phyloP scores from a whole-genome alignment of 2,113 vertebrate species.

The Cynoglossus semilaevis region DNA sequence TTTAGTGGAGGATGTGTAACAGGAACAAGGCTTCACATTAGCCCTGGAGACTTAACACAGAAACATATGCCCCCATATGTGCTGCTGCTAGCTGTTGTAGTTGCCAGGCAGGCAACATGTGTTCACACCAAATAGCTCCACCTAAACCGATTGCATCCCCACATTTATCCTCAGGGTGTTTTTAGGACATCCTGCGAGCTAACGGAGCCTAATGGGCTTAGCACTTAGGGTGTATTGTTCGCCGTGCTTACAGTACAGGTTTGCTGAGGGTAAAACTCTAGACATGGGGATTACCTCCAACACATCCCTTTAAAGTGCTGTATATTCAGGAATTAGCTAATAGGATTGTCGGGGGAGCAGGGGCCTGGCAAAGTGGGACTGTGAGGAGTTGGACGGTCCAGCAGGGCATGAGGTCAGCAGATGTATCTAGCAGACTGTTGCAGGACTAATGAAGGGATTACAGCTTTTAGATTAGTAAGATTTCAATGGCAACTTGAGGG shows the following conservation, averaged over 20 bases:
- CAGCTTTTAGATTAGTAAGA: constrained; percentile 69
- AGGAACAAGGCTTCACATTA: no score
- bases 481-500: constrained; percentile 64
- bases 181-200: constrained; percentile 80
- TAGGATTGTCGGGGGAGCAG: constrained; percentile 84
- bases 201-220: constrained; percentile 93
- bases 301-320: constrained; percentile 97
- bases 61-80: constrained; percentile 27
- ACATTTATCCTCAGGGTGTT: constrained; percentile 79
- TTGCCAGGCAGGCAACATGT: constrained; percentile 33
- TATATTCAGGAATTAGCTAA: constrained; percentile 91
- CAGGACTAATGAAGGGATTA: constrained; percentile 75
- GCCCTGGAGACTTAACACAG: not conserved
- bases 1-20: no score
- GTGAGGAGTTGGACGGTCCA: constrained; percentile 50
- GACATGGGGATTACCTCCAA: constrained; percentile 90
- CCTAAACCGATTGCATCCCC: constrained; percentile 74
- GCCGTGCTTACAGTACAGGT: constrained; percentile 90
- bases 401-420: constrained; percentile 67
- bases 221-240: constrained; percentile 85
- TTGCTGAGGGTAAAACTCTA: constrained; percentile 97
- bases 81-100: constrained; percentile 42
- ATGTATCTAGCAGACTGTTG: constrained; percentile 72
- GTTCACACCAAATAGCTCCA: constrained; percentile 62
- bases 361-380: constrained; percentile 54